phyloP scores from a whole-genome alignment of 2,797 vertebrate species.

The Urosaurus nigricauda region DNA sequence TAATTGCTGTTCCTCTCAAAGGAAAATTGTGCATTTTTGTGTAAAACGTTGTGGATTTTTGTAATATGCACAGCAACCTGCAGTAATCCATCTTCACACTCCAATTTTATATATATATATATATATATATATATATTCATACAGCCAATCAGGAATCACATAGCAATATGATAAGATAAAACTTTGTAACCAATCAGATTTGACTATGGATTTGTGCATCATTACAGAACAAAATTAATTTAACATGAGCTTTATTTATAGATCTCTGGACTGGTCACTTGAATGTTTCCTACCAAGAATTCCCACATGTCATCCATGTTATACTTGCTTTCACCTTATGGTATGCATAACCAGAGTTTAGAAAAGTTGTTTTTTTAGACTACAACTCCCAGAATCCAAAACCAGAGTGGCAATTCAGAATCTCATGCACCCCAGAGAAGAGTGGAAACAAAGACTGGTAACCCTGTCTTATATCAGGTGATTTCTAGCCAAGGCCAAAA shows the following conservation, averaged over 20 bases:
- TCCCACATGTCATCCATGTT: no score
- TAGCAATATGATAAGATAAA: not conserved
- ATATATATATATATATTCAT: no score
- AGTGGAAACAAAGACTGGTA: constrained; percentile 16
- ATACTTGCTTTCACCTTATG: no score
- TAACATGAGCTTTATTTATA: not conserved
- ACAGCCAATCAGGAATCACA: not conserved
- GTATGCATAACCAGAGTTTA: no score
- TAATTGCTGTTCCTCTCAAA: no score
- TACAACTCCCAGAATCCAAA: not conserved
- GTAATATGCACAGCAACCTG: no score
- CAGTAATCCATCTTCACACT: not conserved
- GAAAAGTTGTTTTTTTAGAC: not conserved
- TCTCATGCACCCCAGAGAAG: not conserved
- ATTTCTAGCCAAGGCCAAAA: constrained; percentile 42
- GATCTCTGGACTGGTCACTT: not conserved
- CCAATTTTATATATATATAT: no score
- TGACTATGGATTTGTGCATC: not conserved
- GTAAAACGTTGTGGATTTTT: no score
- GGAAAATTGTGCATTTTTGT: no score
- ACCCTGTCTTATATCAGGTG: constrained; percentile 21
- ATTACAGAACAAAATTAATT: not conserved
- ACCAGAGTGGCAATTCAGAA: not conserved
- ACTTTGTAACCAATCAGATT: not conserved
- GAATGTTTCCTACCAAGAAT: no score